Conservation (phyloP, 2,888 invertebrate genomes). For the Xestia c-nigrum region DNA sequence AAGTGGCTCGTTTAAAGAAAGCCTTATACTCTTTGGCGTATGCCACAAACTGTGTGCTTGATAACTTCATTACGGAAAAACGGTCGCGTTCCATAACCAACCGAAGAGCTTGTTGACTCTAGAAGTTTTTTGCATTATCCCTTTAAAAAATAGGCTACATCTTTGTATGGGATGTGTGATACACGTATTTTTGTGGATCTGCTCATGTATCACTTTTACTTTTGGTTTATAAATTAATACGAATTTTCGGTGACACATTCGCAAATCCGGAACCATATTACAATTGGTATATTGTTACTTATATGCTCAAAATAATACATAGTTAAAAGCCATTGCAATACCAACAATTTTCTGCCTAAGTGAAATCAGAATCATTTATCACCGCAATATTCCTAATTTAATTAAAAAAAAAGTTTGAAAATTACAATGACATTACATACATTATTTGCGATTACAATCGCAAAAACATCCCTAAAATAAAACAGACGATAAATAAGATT, state of each 20-base stretch:
- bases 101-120: constrained; percentile 31
- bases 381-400: no score
- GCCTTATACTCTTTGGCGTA: constrained; percentile 33
- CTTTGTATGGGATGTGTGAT: constrained; percentile 23
- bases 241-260: not conserved
- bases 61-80: constrained; percentile 56
- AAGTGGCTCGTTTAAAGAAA: constrained; percentile 32
- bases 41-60: constrained; percentile 40
- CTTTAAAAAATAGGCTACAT: constrained; percentile 31
- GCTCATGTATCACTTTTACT: not conserved
- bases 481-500: not conserved
- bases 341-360: no score
- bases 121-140: constrained; percentile 40
- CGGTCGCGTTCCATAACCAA: constrained; percentile 17
- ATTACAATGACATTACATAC: not conserved
- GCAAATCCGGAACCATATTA: not conserved
- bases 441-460: not conserved
- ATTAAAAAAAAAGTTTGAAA: not conserved
- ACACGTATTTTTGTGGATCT: not conserved
- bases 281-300: not conserved
- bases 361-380: no score
- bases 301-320: not conserved
- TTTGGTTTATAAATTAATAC: not conserved
- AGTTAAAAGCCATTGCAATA: not conserved
- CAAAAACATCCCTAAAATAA: not conserved